Percentiles rank a stretch among this genome's conserved stretches.
Conservation (phyloP, 1,140 invertebrate species). For the Nylanderia fulva region DNA sequence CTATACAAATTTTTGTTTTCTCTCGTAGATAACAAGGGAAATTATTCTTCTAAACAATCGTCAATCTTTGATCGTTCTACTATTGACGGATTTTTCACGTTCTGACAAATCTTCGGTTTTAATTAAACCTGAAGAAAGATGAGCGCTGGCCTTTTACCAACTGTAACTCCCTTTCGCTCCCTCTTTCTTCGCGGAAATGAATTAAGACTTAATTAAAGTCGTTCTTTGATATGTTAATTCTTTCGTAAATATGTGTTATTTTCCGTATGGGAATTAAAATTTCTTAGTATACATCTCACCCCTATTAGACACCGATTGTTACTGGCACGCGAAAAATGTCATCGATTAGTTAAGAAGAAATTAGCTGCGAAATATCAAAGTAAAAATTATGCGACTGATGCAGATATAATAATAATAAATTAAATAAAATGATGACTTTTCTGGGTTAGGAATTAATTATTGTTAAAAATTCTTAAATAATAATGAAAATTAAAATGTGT, state of each 20-base stretch:
- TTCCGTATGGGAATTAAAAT: slow-evolving; percentile 67
- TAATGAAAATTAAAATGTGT: not conserved
- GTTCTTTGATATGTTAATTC: slow-evolving; percentile 86
- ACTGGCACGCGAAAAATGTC: not conserved
- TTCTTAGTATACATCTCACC: slow-evolving; percentile 39
- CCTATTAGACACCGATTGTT: not conserved
- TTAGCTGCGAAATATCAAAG: not conserved
- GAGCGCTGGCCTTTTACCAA: slow-evolving; percentile 41
- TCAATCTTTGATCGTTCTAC: not conserved
- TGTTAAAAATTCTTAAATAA: not conserved
- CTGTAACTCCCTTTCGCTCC: slow-evolving; percentile 66
- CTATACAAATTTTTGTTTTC: not conserved
- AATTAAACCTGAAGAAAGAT: slow-evolving; percentile 83
- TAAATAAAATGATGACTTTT: not conserved
- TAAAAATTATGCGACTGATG: not conserved
- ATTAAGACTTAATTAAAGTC: slow-evolving; percentile 86
- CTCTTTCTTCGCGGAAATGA: slow-evolving; percentile 82
- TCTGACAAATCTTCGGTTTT: slow-evolving; percentile 78
- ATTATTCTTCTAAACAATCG: slow-evolving; percentile 41
- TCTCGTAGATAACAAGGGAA: slow-evolving; percentile 1
- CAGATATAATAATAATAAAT: slow-evolving; percentile 8
- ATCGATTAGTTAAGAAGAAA: not conserved
- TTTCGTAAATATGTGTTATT: slow-evolving; percentile 82
- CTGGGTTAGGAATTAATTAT: not conserved
- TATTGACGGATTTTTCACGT: slow-evolving; percentile 32